phyloP scores from a whole-genome alignment of 2,888 invertebrate species.

The Mythimna vitellina region DNA sequence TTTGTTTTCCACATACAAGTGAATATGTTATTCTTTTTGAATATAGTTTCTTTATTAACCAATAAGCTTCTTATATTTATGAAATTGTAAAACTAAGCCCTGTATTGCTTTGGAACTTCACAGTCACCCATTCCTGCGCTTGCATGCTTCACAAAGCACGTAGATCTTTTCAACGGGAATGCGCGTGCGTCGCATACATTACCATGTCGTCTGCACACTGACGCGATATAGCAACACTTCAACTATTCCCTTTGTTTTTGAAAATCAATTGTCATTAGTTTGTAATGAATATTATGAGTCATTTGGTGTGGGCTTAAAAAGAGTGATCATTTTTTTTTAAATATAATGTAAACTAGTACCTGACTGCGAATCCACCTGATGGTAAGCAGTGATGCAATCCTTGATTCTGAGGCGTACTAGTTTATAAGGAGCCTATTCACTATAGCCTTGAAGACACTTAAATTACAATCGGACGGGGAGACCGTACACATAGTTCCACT shows the following conservation, averaged over 20 bases:
- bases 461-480: no score
- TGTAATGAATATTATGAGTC: slow-evolving; percentile 7
- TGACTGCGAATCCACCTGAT: no score
- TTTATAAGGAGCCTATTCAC: no score
- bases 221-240: slow-evolving; percentile 41
- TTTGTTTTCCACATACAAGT: no score
- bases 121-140: neutral
- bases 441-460: no score
- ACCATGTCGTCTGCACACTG: slow-evolving; percentile 7
- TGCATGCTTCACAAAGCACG: slow-evolving; percentile 13
- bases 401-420: no score
- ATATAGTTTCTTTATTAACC: no score
- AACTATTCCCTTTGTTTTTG: slow-evolving; percentile 18
- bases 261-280: slow-evolving; percentile 11
- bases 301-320: neutral
- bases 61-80: neutral
- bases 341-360: no score
- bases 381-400: no score
- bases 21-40: no score
- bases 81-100: neutral
- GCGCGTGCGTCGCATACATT: slow-evolving; percentile 36
- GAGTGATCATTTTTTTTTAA: neutral
- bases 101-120: neutral
- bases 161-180: slow-evolving; percentile 27
- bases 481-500: no score